Evolutionary conservation across 2,797 vertebrate species (phyloP), one percentile per base, ranked within the genome.

Genomic region (Rousettus madagascariensis): DNA sequence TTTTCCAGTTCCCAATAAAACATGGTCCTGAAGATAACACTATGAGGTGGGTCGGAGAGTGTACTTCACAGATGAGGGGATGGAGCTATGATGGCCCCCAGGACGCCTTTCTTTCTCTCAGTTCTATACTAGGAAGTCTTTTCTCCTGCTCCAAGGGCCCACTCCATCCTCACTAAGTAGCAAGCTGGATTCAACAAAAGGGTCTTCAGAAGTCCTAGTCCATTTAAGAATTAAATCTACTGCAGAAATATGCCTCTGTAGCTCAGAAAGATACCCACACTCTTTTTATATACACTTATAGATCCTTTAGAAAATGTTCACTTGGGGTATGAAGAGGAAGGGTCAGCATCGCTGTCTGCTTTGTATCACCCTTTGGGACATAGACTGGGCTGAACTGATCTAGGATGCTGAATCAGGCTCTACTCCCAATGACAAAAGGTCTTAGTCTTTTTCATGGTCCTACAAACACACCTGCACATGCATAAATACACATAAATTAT

Each of bases 401-500:
- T 72, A 3, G 28, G 26, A 26, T 51, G 17, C 82, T 82, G 61
- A 86, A 88, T 91, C 68, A 89, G 78, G 46, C 33, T 89, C 69
- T 59, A 24, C 13, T 16, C 5, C 24, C 68, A 57, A 13, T 20
- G 19, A 75, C 20, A 53, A 61, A 43, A 43, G 38, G 43, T 61
- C 90, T 83, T 75, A 55, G 22, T 71, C 72, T 74, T 89, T 33
- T 72, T 86, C 74, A 28, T 63, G 36, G 53, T 49, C 8, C 38
- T 6, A 1, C 65, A 19, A 75, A 26, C 22, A 71, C 41, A 94
- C 89, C 30, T 93, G 53, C 82, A 85, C 9, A 55, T 0, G 8
- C 72, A 88, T 6, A 80, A 75, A 82, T 74, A 91, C 75, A 63
- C 71, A 84, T 68, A 80, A 90, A 78, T 82, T 79, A 75, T 6